Percentiles rank a stretch among this genome's conserved stretches.
These are phyloP conservation scores for Mola mola DNA, from an alignment of 2,113 vertebrate genomes.

Conservation along the genomic window DNA sequence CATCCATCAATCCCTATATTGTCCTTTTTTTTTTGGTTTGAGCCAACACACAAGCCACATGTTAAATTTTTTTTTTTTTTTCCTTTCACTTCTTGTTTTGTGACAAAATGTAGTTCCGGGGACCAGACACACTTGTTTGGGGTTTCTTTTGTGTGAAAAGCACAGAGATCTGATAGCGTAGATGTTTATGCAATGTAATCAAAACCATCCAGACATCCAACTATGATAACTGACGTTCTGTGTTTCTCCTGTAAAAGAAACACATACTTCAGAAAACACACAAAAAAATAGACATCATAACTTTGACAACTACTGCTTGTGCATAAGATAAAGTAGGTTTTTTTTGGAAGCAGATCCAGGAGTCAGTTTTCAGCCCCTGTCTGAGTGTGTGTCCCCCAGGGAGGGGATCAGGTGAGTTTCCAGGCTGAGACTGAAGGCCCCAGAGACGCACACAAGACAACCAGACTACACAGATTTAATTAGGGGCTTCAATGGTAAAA, in stretches of 20 bases:
- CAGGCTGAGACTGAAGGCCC: constrained; percentile 34
- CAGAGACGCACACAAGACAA: constrained; percentile 24
- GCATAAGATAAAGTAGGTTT: neutral
- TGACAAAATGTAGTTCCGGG: too few relatives aligned
- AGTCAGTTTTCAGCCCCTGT: constrained; percentile 36
- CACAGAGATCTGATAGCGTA: neutral
- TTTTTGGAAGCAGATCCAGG: constrained; percentile 9
- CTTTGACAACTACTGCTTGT: constrained; percentile 6
- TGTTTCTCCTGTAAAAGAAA: too few relatives aligned
- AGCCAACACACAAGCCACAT: too few relatives aligned
- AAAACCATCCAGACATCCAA: neutral
- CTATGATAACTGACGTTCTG: neutral
- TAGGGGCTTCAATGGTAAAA: constrained; percentile 26
- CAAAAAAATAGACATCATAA: too few relatives aligned
- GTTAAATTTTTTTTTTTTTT: too few relatives aligned
- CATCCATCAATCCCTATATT: too few relatives aligned
- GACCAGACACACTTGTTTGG: too few relatives aligned
- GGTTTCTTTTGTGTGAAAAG: too few relatives aligned
- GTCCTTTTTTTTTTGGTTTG: too few relatives aligned
- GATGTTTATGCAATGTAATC: neutral
- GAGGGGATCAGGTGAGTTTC: constrained; percentile 40
- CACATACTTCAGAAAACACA: too few relatives aligned
- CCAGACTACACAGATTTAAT: constrained; percentile 33
- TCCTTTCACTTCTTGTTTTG: too few relatives aligned
- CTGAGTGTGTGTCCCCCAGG: constrained; percentile 32